Base-by-base conservation (phyloP, 2,888 invertebrate species). In the Diabrotica balteata region DNA sequence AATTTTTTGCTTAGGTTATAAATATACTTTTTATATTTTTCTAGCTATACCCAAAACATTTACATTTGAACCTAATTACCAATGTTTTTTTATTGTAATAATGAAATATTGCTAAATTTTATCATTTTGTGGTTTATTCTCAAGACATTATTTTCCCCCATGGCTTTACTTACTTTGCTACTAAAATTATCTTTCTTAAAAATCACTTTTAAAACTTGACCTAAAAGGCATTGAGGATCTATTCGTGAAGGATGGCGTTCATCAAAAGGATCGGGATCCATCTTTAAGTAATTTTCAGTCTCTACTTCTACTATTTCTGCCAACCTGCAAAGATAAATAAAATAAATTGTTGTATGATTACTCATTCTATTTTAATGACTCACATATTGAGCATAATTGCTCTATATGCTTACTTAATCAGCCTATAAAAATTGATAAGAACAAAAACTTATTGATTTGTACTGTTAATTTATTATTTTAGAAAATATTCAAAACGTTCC, bases 201-300 rank as follows among this genome's bases (percentile, higher is more conserved):
- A 76, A 98, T 86, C 70, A 93, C 90, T 86, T 97, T 98, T 57
- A 98, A 88, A 59, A 97, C 90, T 75, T 95, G 93, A 0, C 98
- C 98, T 57, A 97, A 88, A 45, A 93, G 92, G 79, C 96, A 96
- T 74, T 93, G 92, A 0, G 98, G 97, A 87, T 97, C 96, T 0
- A 95, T 93, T 67, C 96, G 87, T 10, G 95, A 95, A 1, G 98
- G 98, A 86, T 98, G 98, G 52, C 98, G 87, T 83, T 98, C 97
- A 85, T 99, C 98, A 81, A 98, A 96, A 0, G 98, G 98, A 85
- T 99, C 98, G 0, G 98, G 98, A 85, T 98, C 97, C 86, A 95
- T 94, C 82, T 97, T 96, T 85, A 94, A 89, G 80, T 97, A 98
- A 71, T 93, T 93, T 82, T 97, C 96, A 49, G 94, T 94, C 84